phyloP scores from a whole-genome alignment of 2,797 vertebrate species.

The Lepilemur ruficaudatus region DNA sequence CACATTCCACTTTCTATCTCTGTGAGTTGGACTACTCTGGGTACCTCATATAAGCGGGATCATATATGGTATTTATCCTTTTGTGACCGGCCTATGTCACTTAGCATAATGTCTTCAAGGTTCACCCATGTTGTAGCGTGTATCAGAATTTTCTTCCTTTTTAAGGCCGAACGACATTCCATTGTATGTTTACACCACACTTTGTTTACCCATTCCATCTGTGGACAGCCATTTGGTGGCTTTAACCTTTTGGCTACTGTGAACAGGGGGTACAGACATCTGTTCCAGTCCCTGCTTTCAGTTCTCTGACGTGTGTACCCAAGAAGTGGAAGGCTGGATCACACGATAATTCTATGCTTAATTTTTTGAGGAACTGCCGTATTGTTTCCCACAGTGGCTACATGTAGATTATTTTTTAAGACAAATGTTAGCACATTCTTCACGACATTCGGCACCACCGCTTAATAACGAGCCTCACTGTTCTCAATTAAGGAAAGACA shows the following conservation, averaged over 20 bases:
- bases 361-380: not conserved
- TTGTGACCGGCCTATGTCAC: not conserved
- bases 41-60: not conserved
- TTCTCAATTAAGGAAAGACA: not conserved
- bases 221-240: not conserved
- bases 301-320: accelerated
- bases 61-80: not conserved
- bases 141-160: not conserved
- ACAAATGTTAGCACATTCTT: not conserved
- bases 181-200: not conserved
- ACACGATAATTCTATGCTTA: not conserved
- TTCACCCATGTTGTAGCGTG: not conserved
- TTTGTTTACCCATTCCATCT: not conserved
- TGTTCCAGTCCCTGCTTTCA: not conserved
- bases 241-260: not conserved
- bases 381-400: not conserved
- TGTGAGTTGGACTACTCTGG: not conserved
- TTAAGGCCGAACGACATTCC: not conserved
- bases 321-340: not conserved
- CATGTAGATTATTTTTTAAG: not conserved
- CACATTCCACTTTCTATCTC: not conserved
- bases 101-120: not conserved
- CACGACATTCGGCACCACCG: too few relatives aligned
- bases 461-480: not conserved
- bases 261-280: not conserved